Base-by-base conservation (phyloP, 2,888 invertebrate species). In the Drosophila heteroneura region DNA sequence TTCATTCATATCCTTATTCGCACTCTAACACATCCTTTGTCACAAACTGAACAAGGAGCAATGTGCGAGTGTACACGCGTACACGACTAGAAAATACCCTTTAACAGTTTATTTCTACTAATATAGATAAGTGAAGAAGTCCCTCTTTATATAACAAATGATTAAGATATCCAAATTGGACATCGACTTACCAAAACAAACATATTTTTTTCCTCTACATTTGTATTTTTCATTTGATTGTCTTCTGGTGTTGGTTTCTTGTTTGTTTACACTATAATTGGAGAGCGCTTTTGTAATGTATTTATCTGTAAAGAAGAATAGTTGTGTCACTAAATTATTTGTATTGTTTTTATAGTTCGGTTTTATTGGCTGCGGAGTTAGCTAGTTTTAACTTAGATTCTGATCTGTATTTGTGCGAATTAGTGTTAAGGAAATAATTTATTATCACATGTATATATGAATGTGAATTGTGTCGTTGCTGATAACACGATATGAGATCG, bases 1-100 rank as follows among this genome's bases (percentile, higher is more conserved):
- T 84, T 89, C 79, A 83, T 89, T 84, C 87, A 86, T 87, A 71
- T 80, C 72, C 85, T 69, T 70, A 62, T 69, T 64, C 63, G 57
- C 62, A 33, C 69, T 19, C 22, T 22, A 30, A 52, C 69, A 32
- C 26, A 58, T 26, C 53, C 41, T 35, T 41, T 32, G 16, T 22
- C 39, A 44, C n/a, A 47, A 44, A 19, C 19, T 19, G 26, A 49
- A 14, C 12, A 53, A 30, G 28, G 5, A 22, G 16, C 9, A 22
- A n/a, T 10, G 16, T 6, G 3, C 2, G 12, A 4, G 3, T 3
- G 26, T 2, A 30, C 22, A 22, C 22, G 19, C 41, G 10, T 44
- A 9, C 14, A 9, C 35, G 37, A 52, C 28, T 30, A 2, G 0
- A 35, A 62, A 19, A 53, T 32, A 39, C 39, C 61, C 54, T n/a